Evolutionary conservation across 2,113 vertebrate species (phyloP).

Genomic region (Morone saxatilis): DNA sequence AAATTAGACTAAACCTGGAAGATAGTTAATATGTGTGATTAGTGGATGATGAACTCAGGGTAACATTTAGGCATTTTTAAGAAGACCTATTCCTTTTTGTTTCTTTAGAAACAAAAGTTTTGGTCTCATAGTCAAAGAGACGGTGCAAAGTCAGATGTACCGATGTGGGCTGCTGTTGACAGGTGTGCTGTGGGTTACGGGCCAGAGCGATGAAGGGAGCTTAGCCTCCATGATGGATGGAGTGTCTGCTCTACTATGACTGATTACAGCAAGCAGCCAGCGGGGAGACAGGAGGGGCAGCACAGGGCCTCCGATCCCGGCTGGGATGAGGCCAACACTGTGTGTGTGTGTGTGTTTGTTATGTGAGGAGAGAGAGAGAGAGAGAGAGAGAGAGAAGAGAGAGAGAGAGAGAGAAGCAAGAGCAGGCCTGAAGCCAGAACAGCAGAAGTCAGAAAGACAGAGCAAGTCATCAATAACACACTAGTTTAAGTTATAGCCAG

Average conservation of each 20-base stretch:
- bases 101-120: slow-evolving; percentile 51
- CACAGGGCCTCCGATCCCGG: slow-evolving; percentile 33
- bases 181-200: slow-evolving; percentile 57
- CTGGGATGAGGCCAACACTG: slow-evolving; percentile 57
- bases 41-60: not conserved
- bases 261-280: slow-evolving; percentile 75
- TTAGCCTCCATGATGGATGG: slow-evolving; percentile 75
- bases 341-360: slow-evolving; percentile 18
- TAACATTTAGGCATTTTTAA: not conserved
- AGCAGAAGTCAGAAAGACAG: slow-evolving; percentile 64
- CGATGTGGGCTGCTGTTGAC: slow-evolving; percentile 47
- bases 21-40: not conserved
- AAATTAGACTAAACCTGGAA: too few species aligned
- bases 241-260: slow-evolving; percentile 68
- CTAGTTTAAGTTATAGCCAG: slow-evolving; percentile 55
- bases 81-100: not conserved
- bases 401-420: slow-evolving; percentile 13
- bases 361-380: not conserved
- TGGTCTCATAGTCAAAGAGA: slow-evolving; percentile 40
- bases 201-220: slow-evolving; percentile 68
- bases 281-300: slow-evolving; percentile 52
- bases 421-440: slow-evolving; percentile 52
- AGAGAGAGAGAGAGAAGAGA: not conserved
- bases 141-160: slow-evolving; percentile 61
- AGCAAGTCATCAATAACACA: slow-evolving; percentile 75